These are phyloP conservation scores for Neodiprion fabricii DNA, from an alignment of 1,140 invertebrate species.

Conservation along the genomic window DNA sequence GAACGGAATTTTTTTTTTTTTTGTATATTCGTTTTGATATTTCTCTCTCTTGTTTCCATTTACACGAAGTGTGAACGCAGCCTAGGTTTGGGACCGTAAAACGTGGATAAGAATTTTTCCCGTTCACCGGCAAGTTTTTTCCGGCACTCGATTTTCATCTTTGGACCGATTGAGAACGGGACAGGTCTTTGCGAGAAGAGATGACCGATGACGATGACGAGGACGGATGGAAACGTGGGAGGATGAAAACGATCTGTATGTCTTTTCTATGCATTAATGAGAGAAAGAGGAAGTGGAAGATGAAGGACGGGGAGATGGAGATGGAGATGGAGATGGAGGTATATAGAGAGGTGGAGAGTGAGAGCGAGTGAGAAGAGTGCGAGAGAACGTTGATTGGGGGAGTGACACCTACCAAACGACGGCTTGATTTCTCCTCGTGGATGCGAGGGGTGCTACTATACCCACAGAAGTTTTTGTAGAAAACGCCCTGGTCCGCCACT, in stretches of 20 bases:
- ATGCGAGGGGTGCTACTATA: conserved; percentile 66
- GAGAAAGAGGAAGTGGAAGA: neutral
- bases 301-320: conserved; percentile 7
- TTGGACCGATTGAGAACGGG: too few species aligned
- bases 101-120: too few species aligned
- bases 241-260: conserved; percentile 18
- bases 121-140: too few species aligned
- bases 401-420: conserved; percentile 71
- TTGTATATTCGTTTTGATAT: too few species aligned
- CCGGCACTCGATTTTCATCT: too few species aligned
- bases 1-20: too few species aligned
- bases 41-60: too few species aligned
- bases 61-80: too few species aligned
- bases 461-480: conserved; percentile 79
- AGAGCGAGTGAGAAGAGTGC: conserved; percentile 16
- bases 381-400: conserved; percentile 40
- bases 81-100: too few species aligned
- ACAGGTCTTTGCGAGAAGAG: too few species aligned
- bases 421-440: conserved; percentile 70
- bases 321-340: neutral
- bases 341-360: neutral
- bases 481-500: conserved; percentile 83
- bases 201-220: neutral
- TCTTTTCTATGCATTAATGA: conserved; percentile 7
- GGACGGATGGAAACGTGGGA: conserved; percentile 15